A percentile compares a stretch with the other conserved stretches of the same genome.
Conservation (phyloP, 2,113 vertebrate genomes). For the Cyanoramphus novaezelandiae region DNA sequence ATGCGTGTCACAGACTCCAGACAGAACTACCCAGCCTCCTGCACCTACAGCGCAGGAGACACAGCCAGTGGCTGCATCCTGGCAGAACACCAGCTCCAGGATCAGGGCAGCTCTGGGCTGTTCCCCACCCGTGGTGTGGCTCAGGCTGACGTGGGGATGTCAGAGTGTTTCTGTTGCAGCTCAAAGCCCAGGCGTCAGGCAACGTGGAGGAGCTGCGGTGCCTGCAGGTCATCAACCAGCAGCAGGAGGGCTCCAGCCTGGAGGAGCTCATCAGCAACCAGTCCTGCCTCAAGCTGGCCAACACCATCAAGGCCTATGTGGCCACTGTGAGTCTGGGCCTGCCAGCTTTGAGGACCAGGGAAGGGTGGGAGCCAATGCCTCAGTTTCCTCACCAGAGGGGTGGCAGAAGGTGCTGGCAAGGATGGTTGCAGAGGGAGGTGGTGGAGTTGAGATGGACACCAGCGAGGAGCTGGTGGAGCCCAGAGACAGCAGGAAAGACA, state of each 20-base stretch:
- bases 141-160: neutral
- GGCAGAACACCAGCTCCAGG: neutral
- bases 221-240: slow-evolving; percentile 79
- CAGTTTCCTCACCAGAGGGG: neutral
- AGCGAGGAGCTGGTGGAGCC: neutral
- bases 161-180: neutral
- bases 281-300: slow-evolving; percentile 84
- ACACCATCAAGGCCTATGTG: slow-evolving; percentile 84
- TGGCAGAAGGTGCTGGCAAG: neutral
- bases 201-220: slow-evolving; percentile 83
- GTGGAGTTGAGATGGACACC: neutral
- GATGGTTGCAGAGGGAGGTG: neutral
- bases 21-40: neutral
- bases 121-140: neutral
- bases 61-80: rapidly evolving
- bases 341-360: neutral
- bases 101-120: neutral
- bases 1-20: neutral
- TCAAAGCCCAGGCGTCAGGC: slow-evolving; percentile 77
- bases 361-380: neutral
- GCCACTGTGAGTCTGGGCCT: slow-evolving; percentile 72
- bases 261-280: slow-evolving; percentile 79
- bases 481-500: rapidly evolving
- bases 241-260: slow-evolving; percentile 75
- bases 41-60: neutral